Base-by-base conservation (phyloP, 1,140 invertebrate genomes). In the Scylla paramamosain region DNA sequence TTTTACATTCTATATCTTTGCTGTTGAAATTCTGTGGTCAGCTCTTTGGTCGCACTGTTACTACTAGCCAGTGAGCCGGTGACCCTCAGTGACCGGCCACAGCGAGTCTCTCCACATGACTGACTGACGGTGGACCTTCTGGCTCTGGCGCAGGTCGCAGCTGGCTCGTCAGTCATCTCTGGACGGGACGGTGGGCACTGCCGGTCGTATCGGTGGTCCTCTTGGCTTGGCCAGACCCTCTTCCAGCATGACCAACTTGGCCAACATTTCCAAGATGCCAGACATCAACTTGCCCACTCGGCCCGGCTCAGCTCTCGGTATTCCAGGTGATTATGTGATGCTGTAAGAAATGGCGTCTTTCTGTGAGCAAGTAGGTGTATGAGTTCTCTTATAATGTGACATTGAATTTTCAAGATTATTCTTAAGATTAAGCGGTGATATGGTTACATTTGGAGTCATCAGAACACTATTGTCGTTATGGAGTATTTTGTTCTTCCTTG, bases 171-270 rank as follows among this genome's bases (percentile, higher is more conserved):
- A 97, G 94, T 97, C 97, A 28, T 97, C 97, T 2, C 96, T 97
- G 82, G 97, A 97, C 93, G 96, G 97, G 29, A 96, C 96, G 7
- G 91, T 96, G 20, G 93, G 96, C n/a, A 93, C 95, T 93, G 95
- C 96, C 16, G 95, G 91, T 86, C 92, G 96, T 82, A 92, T 96
- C 88, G 93, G 95, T 84, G 90, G 48, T 6, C 82, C 92, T 96
- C 96, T 97, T 8, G 96, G 96, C 86, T 93, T 97, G 87, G 96
- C 97, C 32, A 96, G 97, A 95, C 97, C 97, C 77, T 97, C 97
- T 95, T 97, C 97, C 45, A 97, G 97, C 96, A 97, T 97, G 96
- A 97, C 97, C 16, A 97, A 97, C 96, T 96, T 97, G 48, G 97
- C 97, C n/a, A 96, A 96, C 39, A 96, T 97, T 29, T 96, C 95